Base-by-base conservation (phyloP, 1,140 invertebrate species). In the Palaemon carinicauda region DNA sequence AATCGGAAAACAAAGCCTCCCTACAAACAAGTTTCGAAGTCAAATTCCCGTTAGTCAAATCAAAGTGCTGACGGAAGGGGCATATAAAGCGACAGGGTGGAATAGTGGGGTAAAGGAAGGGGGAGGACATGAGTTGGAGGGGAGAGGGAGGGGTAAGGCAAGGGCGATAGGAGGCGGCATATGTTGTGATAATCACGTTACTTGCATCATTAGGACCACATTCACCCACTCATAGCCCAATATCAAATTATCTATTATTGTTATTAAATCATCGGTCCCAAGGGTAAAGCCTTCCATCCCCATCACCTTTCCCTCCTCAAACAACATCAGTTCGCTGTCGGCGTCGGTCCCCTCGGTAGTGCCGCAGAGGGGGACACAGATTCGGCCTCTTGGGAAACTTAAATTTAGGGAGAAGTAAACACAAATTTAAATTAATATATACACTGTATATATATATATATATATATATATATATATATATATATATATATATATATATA, bases 201-300 rank as follows among this genome's bases (percentile, higher is more conserved):
- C n/a, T 29, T 52, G 75, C 75, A 29, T 78, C 75, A 78, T 78
- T 52, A 78, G 75, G 19, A 50, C 51, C 50, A 15, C 75, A 78
- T 78, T 78, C 75, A 78, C 75, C 51, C 51, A 41, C 50, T 78
- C 75, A 54, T 78, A 51, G 51, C 14, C 51, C 21, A 29, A 78
- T 78, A 78, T 78, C 75, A 78, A 78, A 54, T 78, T 78, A 78
- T 78, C 31, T 27, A 78, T 78, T 78, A 78, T 53, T 78, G 75
- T 78, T 78, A 78, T 78, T 78, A 78, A 78, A 78, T 78, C 75
- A 78, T 78, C 29, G 75, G 75, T 78, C 75, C 75, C 75, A 12
- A 10, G 75, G 52, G 75, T 17, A 19, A n/a, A 19, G 29, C 24
- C 56, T 41, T n/a, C 1, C 31, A 73, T 41, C 41, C 27, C 69